Conservation (phyloP, 1,140 invertebrate species). For the Ephestia elutella region DNA sequence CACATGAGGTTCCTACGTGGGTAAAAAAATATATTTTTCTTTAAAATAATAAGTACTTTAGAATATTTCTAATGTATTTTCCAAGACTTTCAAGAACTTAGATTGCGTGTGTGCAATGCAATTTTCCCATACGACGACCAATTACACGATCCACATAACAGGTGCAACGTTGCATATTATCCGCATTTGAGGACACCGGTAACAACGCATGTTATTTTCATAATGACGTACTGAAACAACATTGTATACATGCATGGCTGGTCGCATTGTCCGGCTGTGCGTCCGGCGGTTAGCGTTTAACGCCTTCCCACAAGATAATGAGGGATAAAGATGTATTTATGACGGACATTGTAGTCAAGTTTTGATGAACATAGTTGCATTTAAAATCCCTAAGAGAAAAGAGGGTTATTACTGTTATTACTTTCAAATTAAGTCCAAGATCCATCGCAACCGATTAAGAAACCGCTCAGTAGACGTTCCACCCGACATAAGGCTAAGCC, state of each 20-base stretch:
- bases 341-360: neutral
- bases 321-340: neutral
- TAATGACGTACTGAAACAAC: neutral
- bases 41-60: too few relatives aligned
- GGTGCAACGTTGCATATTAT: neutral
- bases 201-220: neutral
- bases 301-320: neutral
- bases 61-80: too few relatives aligned
- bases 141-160: too few relatives aligned
- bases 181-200: neutral
- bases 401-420: too few relatives aligned
- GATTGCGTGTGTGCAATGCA: too few relatives aligned
- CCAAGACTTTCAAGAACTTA: too few relatives aligned
- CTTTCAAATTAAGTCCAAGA: neutral
- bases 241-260: conserved; percentile 2
- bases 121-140: too few relatives aligned
- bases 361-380: neutral
- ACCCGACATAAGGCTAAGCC: neutral
- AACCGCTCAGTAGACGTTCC: neutral
- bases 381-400: neutral
- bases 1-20: too few relatives aligned
- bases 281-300: neutral
- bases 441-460: neutral
- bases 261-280: neutral
- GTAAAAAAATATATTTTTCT: too few relatives aligned